These are phyloP conservation scores for Ips nitidus DNA, from an alignment of 1,140 invertebrate species.

Conservation along the genomic window DNA sequence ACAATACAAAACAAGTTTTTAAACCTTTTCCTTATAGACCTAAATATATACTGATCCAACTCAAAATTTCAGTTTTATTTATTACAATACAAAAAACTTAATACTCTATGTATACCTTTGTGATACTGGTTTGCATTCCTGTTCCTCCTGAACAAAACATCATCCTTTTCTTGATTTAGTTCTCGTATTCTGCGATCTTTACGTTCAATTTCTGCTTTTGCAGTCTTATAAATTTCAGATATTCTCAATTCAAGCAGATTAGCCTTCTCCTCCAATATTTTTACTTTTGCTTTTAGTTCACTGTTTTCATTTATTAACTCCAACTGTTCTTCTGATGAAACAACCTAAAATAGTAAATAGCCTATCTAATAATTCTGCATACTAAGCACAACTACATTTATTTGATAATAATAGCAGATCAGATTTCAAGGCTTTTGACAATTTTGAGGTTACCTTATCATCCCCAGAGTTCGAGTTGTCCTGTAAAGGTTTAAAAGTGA, in stretches of 20 bases:
- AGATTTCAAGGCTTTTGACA: background rate
- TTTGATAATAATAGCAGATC: no score
- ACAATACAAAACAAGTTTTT: no score
- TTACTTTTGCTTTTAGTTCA: constrained; percentile 16
- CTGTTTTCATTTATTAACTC: constrained; percentile 27
- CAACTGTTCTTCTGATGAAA: constrained; percentile 41
- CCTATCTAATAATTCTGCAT: no score
- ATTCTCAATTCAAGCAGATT: constrained; percentile 50
- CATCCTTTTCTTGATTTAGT: constrained; percentile 44
- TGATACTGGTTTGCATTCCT: background rate
- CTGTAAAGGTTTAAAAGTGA: constrained; percentile 6
- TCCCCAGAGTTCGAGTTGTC: background rate
- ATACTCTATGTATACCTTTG: background rate
- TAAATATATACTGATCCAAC: no score
- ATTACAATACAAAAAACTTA: no score
- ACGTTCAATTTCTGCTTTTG: constrained; percentile 53
- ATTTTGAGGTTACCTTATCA: background rate
- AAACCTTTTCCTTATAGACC: no score
- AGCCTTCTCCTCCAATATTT: constrained; percentile 41
- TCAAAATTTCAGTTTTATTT: no score
- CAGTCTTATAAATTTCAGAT: constrained; percentile 55
- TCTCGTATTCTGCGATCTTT: constrained; percentile 54
- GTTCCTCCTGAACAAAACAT: constrained; percentile 23
- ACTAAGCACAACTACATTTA: no score
- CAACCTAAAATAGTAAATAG: background rate